A percentile compares a stretch with the other conserved stretches of the same genome.
phyloP scores from a whole-genome alignment of 64 coral and sea anemone genomes.

The Montipora sp. region DNA sequence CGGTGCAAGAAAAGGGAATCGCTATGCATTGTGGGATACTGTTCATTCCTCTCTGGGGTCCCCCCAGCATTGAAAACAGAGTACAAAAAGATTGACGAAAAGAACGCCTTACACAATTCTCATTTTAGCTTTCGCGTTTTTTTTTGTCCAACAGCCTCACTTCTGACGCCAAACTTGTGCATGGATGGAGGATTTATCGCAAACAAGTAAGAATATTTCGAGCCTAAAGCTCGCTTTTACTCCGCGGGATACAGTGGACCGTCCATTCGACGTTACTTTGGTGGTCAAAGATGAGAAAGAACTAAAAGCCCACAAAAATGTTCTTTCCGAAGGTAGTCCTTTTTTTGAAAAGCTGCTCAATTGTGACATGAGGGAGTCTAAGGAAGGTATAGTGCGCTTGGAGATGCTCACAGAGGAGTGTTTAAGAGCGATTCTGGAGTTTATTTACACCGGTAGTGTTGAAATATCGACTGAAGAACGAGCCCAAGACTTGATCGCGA shows the following conservation, averaged over 20 bases:
- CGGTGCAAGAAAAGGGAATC: no score
- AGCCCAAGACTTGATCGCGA: neutral
- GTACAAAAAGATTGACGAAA: no score
- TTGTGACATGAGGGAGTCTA: conserved; percentile 2
- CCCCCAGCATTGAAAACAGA: no score
- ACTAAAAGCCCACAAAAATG: neutral
- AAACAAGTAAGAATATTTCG: neutral
- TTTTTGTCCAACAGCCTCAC: no score
- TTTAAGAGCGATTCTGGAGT: neutral
- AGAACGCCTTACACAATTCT: no score
- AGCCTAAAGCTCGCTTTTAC: neutral
- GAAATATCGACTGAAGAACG: neutral
- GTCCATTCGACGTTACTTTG: conserved; percentile 13
- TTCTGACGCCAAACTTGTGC: no score
- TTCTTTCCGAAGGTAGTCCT: neutral
- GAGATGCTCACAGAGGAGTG: neutral
- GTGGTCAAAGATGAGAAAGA: neutral
- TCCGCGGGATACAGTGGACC: neutral
- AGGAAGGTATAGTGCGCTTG: neutral
- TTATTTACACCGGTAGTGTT: neutral
- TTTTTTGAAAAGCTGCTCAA: conserved; percentile 8
- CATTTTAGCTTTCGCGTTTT: no score
- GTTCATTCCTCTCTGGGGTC: no score
- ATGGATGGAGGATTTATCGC: neutral
- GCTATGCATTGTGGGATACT: no score